phyloP scores from a whole-genome alignment of 37 sponge, comb jelly and placozoan genomes.

The Amphimedon queenslandica region DNA sequence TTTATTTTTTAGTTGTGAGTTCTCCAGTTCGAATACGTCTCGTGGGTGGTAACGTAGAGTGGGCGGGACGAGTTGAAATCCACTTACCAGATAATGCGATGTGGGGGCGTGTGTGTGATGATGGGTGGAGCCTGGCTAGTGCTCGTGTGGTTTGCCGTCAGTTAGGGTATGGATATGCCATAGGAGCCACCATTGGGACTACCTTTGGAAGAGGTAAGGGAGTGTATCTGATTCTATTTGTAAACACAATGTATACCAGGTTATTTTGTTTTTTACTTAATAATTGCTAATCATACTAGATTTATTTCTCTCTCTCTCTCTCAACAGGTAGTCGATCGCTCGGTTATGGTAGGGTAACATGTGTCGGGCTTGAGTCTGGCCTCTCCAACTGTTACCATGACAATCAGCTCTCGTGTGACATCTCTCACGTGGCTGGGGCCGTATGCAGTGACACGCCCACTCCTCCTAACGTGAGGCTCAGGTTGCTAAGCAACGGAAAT shows the following conservation, averaged over 20 bases:
- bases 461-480: neutral
- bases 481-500: neutral
- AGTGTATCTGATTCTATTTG: neutral
- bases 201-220: neutral
- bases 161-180: neutral
- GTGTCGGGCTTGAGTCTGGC: neutral
- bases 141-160: neutral
- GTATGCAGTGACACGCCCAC: neutral
- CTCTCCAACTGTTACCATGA: neutral
- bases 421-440: neutral
- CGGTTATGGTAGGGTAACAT: neutral
- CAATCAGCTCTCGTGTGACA: neutral
- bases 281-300: neutral
- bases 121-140: neutral
- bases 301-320: neutral
- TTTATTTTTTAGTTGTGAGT: neutral
- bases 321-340: neutral
- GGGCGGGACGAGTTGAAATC: conserved; percentile 2
- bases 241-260: neutral
- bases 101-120: conserved; percentile 22
- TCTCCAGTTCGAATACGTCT: neutral
- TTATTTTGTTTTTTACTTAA: neutral
- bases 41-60: neutral
- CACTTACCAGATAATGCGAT: neutral
- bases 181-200: neutral